phyloP scores from a whole-genome alignment of 2,888 invertebrate genomes.

The Lasioglossum marginatum region DNA sequence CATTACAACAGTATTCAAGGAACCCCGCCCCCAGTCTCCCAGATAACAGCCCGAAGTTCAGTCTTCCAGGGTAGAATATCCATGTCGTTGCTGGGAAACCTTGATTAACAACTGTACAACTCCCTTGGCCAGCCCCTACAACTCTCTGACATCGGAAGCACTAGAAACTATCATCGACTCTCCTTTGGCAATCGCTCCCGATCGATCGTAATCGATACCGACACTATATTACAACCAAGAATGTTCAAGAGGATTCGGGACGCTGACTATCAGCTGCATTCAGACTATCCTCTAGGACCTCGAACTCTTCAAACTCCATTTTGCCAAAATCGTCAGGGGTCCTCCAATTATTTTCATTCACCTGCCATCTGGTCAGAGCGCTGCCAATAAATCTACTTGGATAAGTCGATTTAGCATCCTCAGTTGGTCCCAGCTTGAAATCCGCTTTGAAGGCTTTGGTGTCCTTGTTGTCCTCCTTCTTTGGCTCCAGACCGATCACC shows the following conservation, averaged over 20 bases:
- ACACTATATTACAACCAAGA: slow-evolving; percentile 2
- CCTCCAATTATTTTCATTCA: slow-evolving; percentile 86
- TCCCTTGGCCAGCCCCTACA: neutral
- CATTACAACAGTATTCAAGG: neutral
- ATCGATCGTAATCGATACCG: neutral
- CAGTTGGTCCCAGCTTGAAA: slow-evolving; percentile 79
- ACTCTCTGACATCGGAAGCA: slow-evolving; percentile 12
- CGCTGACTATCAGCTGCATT: slow-evolving; percentile 78
- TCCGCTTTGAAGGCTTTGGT: slow-evolving; percentile 79
- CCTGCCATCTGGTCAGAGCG: slow-evolving; percentile 81
- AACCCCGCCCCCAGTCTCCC: neutral
- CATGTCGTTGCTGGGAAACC: slow-evolving; percentile 48
- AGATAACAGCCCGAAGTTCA: neutral
- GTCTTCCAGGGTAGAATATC: slow-evolving; percentile 15
- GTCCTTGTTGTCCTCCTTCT: slow-evolving; percentile 80
- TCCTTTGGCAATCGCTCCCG: slow-evolving; percentile 35
- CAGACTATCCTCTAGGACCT: slow-evolving; percentile 89
- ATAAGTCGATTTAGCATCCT: slow-evolving; percentile 72
- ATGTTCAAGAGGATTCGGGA: slow-evolving; percentile 46
- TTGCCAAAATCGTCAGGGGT: slow-evolving; percentile 89
- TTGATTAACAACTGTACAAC: slow-evolving; percentile 41
- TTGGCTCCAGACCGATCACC: slow-evolving; percentile 85
- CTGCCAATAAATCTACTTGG: slow-evolving; percentile 75
- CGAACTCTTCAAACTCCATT: slow-evolving; percentile 94
- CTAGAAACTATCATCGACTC: slow-evolving; percentile 18